Conservation (phyloP, 2,113 vertebrate genomes). For the Monopterus albus region DNA sequence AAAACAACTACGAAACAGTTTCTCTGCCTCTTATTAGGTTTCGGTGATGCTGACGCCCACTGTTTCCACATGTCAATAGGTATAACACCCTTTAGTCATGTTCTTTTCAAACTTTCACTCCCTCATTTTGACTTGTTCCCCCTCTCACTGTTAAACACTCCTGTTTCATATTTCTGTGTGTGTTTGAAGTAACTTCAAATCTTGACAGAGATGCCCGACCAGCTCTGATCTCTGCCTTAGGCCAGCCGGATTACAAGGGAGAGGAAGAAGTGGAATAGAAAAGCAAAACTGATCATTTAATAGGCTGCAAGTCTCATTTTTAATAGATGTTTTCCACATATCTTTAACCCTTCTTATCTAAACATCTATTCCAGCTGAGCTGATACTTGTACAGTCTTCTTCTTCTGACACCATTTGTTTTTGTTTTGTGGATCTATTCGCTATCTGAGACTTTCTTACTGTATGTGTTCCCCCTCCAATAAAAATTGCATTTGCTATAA, state of each 20-base stretch:
- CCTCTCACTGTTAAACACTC: conserved; percentile 32
- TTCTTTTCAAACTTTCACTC: conserved; percentile 42
- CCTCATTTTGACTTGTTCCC: conserved; percentile 36
- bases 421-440: conserved; percentile 15
- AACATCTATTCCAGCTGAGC: conserved; percentile 37
- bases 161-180: conserved; percentile 24
- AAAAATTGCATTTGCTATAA: neutral
- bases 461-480: neutral
- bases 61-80: conserved; percentile 27
- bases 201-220: conserved; percentile 42
- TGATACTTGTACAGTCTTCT: conserved; percentile 3
- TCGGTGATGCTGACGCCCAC: conserved; percentile 24
- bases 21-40: conserved; percentile 23
- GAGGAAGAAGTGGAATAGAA: conserved; percentile 24
- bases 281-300: conserved; percentile 36
- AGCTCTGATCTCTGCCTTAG: conserved; percentile 55
- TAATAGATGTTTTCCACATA: conserved; percentile 11
- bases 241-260: conserved; percentile 36
- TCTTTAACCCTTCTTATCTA: conserved; percentile 37
- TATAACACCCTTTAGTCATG: conserved; percentile 9
- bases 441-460: conserved; percentile 3
- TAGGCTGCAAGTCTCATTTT: conserved; percentile 3
- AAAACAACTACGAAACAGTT: neutral
- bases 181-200: conserved; percentile 35
- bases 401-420: conserved; percentile 31